Base-by-base conservation (phyloP, 2,888 invertebrate genomes). In the Ditula angustiorana region DNA sequence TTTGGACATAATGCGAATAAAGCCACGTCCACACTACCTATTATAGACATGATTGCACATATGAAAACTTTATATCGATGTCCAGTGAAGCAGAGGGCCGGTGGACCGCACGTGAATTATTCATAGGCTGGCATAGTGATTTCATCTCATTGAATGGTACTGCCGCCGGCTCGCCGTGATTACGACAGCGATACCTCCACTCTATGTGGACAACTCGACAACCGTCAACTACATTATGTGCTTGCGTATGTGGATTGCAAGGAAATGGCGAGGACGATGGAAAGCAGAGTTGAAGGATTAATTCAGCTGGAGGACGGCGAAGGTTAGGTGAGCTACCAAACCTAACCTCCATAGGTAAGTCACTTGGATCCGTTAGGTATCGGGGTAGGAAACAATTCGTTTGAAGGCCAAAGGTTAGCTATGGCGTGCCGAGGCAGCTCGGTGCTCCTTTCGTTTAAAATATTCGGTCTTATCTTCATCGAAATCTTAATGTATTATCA, bases 41-140 rank as follows among this genome's bases (percentile, higher is more conserved):
- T 50, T 70, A 70, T 57, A 37, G 59, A 3, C 57, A 66, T 59
- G 65, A 62, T 26, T 67, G 66, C 44, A 70, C 73, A 69, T 74
- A 64, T 78, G 80, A 78, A 74, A 80, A 82, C 76, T 81, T 84
- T 83, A 82, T 81, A 85, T 80, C 82, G 79, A 82, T 83, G 82
- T 79, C 77, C 74, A 73, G 72, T 57, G 50, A 53, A 68, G 64
- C 67, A 70, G 69, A 26, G 66, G 67, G 71, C 66, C 66, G 69
- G 71, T 77, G 79, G 74, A 85, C 86, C 87, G 82, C 89, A 86
- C 82, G 83, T 92, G 91, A 91, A 92, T 92, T 87, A 92, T 92
- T 92, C 92, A 92, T 92, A 84, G 76, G 75, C 86, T 86, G 90
- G 88, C 92, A 91, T 91, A 91, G 92, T 91, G 92, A 92, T 92